Evolutionary conservation across 2,888 invertebrate species (phyloP).

Genomic region (Scrobipalpa costella): DNA sequence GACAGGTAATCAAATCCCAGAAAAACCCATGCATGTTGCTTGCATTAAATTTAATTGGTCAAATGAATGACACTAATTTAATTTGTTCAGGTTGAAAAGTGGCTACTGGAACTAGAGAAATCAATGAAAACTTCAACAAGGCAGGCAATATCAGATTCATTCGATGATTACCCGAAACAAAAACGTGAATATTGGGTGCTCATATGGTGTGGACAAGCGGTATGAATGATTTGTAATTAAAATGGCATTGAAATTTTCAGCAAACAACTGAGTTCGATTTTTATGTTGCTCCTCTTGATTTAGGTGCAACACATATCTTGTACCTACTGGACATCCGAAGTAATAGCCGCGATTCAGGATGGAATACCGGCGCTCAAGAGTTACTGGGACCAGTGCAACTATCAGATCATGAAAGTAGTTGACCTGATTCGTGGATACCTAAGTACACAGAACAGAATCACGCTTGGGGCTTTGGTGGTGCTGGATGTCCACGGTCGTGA

Average conservation of each 20-base stretch:
- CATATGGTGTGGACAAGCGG: conserved; percentile 95
- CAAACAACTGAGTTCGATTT: too few relatives aligned
- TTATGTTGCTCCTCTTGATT: conserved; percentile 15
- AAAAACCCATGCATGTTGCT: neutral
- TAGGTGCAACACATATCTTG: conserved; percentile 90
- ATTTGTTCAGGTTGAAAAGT: conserved; percentile 89
- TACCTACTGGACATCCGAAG: conserved; percentile 94
- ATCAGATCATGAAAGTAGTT: conserved; percentile 91
- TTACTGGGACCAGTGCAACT: conserved; percentile 87
- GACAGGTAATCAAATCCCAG: conserved; percentile 84
- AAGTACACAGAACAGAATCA: conserved; percentile 92
- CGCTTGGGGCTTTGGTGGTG: conserved; percentile 94
- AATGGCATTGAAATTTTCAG: too few relatives aligned
- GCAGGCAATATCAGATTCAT: conserved; percentile 84
- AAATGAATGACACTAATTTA: too few relatives aligned
- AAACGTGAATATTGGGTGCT: conserved; percentile 90
- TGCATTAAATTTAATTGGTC: conserved; percentile 15
- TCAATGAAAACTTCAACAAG: conserved; percentile 95
- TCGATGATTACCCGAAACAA: conserved; percentile 85
- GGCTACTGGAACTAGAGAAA: conserved; percentile 93
- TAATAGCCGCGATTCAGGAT: conserved; percentile 87
- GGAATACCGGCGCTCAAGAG: conserved; percentile 78
- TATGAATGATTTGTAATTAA: conserved; percentile 60
- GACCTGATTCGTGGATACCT: conserved; percentile 93
- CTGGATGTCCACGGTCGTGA: conserved; percentile 97